Percentiles rank a stretch among this genome's conserved stretches.
These are phyloP conservation scores for Nerophis lumbriciformis DNA, from an alignment of 2,113 vertebrate genomes.

Conservation along the genomic window DNA sequence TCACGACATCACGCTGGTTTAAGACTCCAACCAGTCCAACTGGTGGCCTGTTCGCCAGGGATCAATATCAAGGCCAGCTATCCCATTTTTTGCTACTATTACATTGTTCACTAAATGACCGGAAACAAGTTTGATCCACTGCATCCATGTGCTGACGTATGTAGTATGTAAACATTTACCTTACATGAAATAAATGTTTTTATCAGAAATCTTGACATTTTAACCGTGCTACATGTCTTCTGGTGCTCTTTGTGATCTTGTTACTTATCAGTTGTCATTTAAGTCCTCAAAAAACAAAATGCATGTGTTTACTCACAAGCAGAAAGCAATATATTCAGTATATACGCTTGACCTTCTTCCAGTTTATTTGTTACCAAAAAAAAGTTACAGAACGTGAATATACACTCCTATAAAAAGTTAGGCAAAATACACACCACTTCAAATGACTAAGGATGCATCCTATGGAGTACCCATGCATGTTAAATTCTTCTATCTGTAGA, in stretches of 20 bases:
- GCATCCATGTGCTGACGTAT: conserved; percentile 68
- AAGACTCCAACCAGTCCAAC: conserved; percentile 45
- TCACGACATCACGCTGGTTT: conserved; percentile 34
- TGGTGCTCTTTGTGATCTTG: conserved; percentile 30
- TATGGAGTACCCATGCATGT: conserved; percentile 18
- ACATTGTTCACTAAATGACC: conserved; percentile 56
- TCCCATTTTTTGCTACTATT: conserved; percentile 48
- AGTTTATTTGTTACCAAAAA: too few relatives aligned
- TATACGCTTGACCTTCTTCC: background rate
- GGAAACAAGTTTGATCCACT: conserved; percentile 57
- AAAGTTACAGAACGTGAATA: too few relatives aligned
- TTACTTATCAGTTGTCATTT: background rate
- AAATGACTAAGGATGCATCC: conserved; percentile 15
- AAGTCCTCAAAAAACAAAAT: background rate
- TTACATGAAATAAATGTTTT: conserved; percentile 77
- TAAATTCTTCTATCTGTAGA: conserved; percentile 9
- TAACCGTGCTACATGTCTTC: conserved; percentile 57
- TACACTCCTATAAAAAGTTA: background rate
- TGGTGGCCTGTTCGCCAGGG: conserved; percentile 40
- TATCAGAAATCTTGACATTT: conserved; percentile 70
- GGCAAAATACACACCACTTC: conserved; percentile 12
- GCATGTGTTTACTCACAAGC: background rate
- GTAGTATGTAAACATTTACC: conserved; percentile 75
- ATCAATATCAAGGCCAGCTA: conserved; percentile 46
- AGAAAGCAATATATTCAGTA: background rate